A percentile compares a stretch with the other conserved stretches of the same genome.
phyloP scores from a whole-genome alignment of 2,797 vertebrate genomes.

The Crenuchus spilurus region DNA sequence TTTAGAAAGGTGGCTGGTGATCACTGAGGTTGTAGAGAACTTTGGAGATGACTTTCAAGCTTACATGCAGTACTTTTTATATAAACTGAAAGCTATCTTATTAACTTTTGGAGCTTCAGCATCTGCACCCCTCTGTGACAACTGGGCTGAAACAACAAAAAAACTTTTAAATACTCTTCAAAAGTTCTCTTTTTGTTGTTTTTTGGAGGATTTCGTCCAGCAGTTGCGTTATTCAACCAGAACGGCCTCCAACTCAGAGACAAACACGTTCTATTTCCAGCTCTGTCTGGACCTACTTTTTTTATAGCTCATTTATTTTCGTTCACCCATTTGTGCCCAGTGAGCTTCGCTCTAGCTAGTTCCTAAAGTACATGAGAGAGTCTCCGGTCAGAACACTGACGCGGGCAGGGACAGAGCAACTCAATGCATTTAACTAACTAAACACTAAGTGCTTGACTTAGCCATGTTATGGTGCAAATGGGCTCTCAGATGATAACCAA shows the following conservation, averaged over 20 bases:
- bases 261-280: conserved; percentile 7
- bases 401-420: too few species aligned
- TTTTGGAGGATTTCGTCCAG: too few species aligned
- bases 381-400: too few species aligned
- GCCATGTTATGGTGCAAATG: too few species aligned
- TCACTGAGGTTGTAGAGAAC: neutral
- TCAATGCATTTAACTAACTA: too few species aligned
- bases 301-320: neutral
- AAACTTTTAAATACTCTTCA: too few species aligned
- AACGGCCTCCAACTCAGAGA: neutral
- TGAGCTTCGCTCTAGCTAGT: neutral
- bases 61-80: neutral
- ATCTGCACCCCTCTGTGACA: neutral
- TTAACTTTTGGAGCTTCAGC: neutral
- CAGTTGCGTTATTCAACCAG: neutral
- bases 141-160: neutral
- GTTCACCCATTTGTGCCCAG: neutral
- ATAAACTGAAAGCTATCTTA: neutral
- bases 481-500: too few species aligned
- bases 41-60: neutral
- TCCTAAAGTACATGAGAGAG: neutral
- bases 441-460: too few species aligned
- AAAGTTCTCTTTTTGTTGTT: neutral
- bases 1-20: neutral
- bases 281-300: neutral